A percentile compares a stretch with the other conserved stretches of the same genome.
Evolutionary conservation across 2,797 vertebrate genomes (phyloP).

Genomic region (Synaphobranchus kaupii): DNA sequence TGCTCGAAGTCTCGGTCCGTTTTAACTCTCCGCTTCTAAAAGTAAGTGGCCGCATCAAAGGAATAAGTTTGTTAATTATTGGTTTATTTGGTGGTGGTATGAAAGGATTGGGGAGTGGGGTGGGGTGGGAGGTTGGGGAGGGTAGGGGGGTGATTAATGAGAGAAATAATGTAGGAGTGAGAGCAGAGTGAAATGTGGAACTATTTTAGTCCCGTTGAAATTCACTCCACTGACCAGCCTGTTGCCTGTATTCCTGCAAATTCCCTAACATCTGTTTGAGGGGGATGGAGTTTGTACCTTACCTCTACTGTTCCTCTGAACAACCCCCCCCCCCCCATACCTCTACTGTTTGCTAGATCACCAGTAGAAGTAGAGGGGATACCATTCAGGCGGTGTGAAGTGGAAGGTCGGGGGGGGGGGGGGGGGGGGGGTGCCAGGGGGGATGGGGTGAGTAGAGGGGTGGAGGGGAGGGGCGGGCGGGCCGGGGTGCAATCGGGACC

Average conservation of each 20-base stretch:
- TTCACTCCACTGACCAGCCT: not conserved
- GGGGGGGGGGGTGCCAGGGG: conserved; percentile 33
- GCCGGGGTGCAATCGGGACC: conserved; percentile 47
- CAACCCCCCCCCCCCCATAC: too few relatives aligned
- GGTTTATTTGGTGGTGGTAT: conserved; percentile 39
- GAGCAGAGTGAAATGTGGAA: not conserved
- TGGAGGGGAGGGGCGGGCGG: conserved; percentile 22
- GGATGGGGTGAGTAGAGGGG: conserved; percentile 17
- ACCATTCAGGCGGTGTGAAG: too few relatives aligned
- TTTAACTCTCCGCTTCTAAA: conserved; percentile 28
- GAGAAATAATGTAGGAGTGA: conserved; percentile 2
- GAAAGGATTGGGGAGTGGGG: conserved; percentile 10
- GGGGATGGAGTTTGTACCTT: not conserved
- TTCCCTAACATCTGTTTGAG: not conserved
- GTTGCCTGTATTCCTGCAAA: not conserved
- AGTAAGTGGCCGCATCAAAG: conserved; percentile 42
- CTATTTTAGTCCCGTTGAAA: not conserved
- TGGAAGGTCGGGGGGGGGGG: not conserved
- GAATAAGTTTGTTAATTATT: conserved; percentile 42
- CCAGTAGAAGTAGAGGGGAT: not conserved
- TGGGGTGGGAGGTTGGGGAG: not conserved
- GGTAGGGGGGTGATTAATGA: conserved; percentile 35
- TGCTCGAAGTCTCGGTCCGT: not conserved
- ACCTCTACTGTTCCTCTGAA: not conserved
- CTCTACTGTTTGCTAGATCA: not conserved